Base-by-base conservation (phyloP, 2,113 vertebrate species). In the Daboia siamensis region DNA sequence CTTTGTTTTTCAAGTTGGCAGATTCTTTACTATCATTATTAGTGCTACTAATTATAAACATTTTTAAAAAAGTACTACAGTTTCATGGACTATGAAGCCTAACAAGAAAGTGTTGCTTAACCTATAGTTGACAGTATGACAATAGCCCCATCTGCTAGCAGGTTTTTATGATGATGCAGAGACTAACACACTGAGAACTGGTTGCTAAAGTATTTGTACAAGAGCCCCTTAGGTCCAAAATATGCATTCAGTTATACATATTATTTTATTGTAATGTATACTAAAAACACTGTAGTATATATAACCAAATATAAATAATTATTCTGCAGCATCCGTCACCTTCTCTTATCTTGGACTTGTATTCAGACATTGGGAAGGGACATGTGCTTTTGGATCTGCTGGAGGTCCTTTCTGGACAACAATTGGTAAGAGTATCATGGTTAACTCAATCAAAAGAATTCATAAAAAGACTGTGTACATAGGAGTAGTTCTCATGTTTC, bases 381-480 rank as follows among this genome's bases (percentile, higher is more conserved):
- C 98, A 98, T 89, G 97, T 97, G 91, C 98, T 99, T 85, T 93
- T 99, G 97, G 99, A 99, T 96, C 97, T 99, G 85, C 96, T 99
- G 96, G 99, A 99, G 98, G 98, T 99, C 56, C 98, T 99, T 97
- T 99, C 99, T 21, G 98, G 98, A 59, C 98, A 99, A 96, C 97
- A 97, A 92, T 95, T 99, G 94, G 99, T 99, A 97, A 98, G 98
- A 95, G 9, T 52, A 80, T 92, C 55, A 80, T n/a, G 52, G 55
- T 74, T 26, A 5, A 23, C 1, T 39, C 54, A 39, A 33, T 7
- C 46, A 48, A 12, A 24, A 46, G 24, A 86, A 51, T 46, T 51
- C 85, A 26, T 51, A 86, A 23, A 86, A 48, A 86, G 46, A 24
- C 44, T 46, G 48, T 46, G 24, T 80, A 80, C 74, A 44, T 44